These are phyloP conservation scores for Sebastiscus albofasciatus DNA, from an alignment of 2,797 vertebrate genomes.

Conservation along the genomic window DNA sequence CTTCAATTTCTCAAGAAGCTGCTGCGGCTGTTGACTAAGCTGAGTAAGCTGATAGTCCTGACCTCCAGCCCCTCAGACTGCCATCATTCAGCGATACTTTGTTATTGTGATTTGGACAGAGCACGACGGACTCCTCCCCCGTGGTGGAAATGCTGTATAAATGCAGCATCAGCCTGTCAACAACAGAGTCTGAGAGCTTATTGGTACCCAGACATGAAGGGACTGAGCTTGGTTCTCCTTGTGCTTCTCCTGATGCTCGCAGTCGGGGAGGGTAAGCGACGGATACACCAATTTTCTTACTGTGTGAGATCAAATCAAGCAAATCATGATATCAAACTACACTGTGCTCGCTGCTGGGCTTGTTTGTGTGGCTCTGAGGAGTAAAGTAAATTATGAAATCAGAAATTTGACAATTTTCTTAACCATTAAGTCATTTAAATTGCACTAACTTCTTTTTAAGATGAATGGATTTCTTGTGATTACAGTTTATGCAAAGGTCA, in stretches of 20 bases:
- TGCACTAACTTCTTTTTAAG: neutral
- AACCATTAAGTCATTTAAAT: neutral
- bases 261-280: conserved; percentile 77
- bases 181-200: conserved; percentile 67
- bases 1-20: conserved; percentile 17
- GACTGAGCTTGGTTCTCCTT: conserved; percentile 77
- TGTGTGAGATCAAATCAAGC: conserved; percentile 34
- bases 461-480: neutral
- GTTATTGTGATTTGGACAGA: conserved; percentile 73
- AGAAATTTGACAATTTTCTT: neutral
- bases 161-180: conserved; percentile 73
- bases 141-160: conserved; percentile 78
- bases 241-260: conserved; percentile 79
- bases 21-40: conserved; percentile 24
- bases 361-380: conserved; percentile 12
- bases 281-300: conserved; percentile 32
- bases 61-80: conserved; percentile 58
- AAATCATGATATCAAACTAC: conserved; percentile 13
- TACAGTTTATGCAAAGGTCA: neutral
- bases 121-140: conserved; percentile 75
- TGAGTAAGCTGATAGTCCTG: conserved; percentile 40
- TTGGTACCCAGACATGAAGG: conserved; percentile 77
- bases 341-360: neutral
- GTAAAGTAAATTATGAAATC: neutral
- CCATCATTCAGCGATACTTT: conserved; percentile 61